phyloP scores from a whole-genome alignment of 2,797 vertebrate species.

The Characodon lateralis region DNA sequence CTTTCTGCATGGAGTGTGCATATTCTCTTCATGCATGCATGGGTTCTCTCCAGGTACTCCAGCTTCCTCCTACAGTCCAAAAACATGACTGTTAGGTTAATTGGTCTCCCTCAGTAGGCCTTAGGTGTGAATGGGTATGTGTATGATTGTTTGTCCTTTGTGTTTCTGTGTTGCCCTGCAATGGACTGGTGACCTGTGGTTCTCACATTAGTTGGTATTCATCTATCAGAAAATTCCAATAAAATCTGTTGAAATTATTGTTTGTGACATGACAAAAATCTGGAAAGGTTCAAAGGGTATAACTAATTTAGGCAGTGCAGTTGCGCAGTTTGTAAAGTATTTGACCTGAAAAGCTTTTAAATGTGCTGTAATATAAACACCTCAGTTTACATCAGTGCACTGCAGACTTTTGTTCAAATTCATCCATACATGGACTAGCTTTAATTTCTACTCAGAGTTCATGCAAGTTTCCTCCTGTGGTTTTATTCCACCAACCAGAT shows the following conservation, averaged over 20 bases:
- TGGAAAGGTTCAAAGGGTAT: too few relatives aligned
- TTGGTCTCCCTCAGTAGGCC: too few relatives aligned
- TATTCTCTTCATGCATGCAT: too few relatives aligned
- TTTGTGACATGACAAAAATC: background rate
- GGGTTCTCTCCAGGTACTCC: too few relatives aligned
- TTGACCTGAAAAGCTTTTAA: background rate
- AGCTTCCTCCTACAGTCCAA: too few relatives aligned
- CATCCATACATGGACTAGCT: background rate
- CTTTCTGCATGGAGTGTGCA: too few relatives aligned
- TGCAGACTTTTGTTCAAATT: constrained; percentile 6
- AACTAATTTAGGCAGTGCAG: background rate
- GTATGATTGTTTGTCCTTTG: too few relatives aligned
- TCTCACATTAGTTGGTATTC: too few relatives aligned
- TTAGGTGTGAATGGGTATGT: too few relatives aligned
- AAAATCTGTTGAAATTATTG: background rate
- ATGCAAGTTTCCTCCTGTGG: constrained; percentile 14
- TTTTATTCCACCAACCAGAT: constrained; percentile 41
- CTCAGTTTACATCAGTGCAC: background rate
- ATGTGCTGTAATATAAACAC: background rate
- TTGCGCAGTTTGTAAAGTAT: background rate
- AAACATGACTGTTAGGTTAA: too few relatives aligned
- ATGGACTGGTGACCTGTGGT: too few relatives aligned
- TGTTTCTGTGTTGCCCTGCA: too few relatives aligned
- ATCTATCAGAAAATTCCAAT: background rate
- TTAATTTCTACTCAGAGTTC: background rate